Conservation (phyloP, 2,797 vertebrate species). For the Rhinoraja longicauda region DNA sequence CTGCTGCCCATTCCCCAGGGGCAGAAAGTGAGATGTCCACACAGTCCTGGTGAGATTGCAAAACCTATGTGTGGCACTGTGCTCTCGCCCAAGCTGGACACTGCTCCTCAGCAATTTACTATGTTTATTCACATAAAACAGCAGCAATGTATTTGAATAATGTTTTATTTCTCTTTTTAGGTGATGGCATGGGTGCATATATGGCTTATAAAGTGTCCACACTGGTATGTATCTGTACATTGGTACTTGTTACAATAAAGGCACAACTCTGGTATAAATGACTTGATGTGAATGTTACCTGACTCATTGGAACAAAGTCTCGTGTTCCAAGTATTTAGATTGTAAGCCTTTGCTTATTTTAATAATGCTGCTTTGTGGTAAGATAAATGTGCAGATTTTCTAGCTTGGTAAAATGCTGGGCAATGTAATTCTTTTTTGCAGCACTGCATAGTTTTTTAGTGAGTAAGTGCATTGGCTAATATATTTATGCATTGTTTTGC, state of each 20-base stretch:
- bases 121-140: not conserved
- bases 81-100: not conserved
- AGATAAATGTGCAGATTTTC: not conserved
- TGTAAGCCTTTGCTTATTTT: not conserved
- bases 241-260: not conserved
- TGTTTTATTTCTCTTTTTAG: conserved; percentile 53
- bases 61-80: no score
- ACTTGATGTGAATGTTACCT: not conserved
- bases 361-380: not conserved
- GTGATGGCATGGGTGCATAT: conserved; percentile 97
- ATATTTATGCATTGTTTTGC: not conserved
- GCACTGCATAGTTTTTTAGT: not conserved
- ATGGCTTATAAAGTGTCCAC: conserved; percentile 95
- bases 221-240: conserved; percentile 64
- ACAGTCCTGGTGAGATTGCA: not conserved
- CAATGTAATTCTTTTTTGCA: not conserved
- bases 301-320: not conserved
- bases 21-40: no score
- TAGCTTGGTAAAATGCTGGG: not conserved
- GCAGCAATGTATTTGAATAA: not conserved
- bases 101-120: not conserved
- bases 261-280: not conserved
- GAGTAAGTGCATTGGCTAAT: not conserved
- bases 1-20: no score
- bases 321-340: not conserved